A percentile compares a stretch with the other conserved stretches of the same genome.
These are phyloP conservation scores for Eremobia ochroleuca DNA, from an alignment of 2,888 invertebrate species.

Conservation along the genomic window DNA sequence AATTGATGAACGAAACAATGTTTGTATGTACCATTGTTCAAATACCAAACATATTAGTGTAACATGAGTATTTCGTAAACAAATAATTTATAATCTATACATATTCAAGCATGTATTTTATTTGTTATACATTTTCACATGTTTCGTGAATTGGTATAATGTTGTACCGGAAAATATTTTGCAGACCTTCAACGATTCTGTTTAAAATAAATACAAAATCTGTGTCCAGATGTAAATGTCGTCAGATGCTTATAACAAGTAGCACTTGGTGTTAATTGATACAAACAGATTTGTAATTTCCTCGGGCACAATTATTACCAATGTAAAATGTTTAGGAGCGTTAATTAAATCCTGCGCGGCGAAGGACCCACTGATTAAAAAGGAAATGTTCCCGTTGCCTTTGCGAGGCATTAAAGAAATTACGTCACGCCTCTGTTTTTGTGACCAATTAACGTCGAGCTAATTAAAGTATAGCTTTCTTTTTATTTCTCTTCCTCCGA, in stretches of 20 bases:
- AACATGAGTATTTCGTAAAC: constrained; percentile 7
- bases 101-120: constrained; percentile 1
- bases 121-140: constrained; percentile 21
- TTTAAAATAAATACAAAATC: constrained; percentile 25
- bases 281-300: constrained; percentile 80
- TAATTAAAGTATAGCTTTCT: constrained; percentile 70
- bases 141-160: not conserved
- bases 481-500: constrained; percentile 59
- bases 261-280: constrained; percentile 78
- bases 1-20: constrained; percentile 40
- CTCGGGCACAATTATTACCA: constrained; percentile 81
- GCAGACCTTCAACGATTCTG: not conserved
- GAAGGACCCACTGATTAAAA: constrained; percentile 80
- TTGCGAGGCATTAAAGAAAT: constrained; percentile 76
- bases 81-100: not conserved
- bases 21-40: constrained; percentile 28
- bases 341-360: constrained; percentile 84
- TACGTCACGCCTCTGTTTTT: constrained; percentile 72
- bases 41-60: constrained; percentile 31
- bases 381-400: constrained; percentile 71
- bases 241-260: constrained; percentile 66
- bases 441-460: constrained; percentile 71
- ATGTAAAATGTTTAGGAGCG: constrained; percentile 84
- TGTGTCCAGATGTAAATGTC: constrained; percentile 29
- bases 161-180: constrained; percentile 15